Evolutionary conservation across 2,888 invertebrate species (phyloP).

Genomic region (Tanypteryx hageni): DNA sequence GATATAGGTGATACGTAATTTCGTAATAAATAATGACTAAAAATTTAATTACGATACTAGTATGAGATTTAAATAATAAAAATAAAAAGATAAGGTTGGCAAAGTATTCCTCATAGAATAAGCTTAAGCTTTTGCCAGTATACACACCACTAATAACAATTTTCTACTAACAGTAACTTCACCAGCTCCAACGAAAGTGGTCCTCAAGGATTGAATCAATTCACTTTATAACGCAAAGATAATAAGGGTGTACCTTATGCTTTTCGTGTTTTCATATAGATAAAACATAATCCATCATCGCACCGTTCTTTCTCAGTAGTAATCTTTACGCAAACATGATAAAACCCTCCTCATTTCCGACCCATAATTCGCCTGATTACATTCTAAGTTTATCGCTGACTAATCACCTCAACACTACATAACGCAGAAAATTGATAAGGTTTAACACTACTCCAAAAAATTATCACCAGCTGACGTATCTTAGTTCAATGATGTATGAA

Average conservation of each 20-base stretch:
- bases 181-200: not conserved
- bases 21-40: too few relatives aligned
- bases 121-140: too few relatives aligned
- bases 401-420: not conserved
- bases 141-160: too few relatives aligned
- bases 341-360: not conserved
- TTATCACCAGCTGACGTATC: not conserved
- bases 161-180: not conserved
- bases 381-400: conserved; percentile 30
- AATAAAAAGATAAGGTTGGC: too few relatives aligned
- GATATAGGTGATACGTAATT: too few relatives aligned
- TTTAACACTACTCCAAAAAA: not conserved
- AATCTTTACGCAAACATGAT: conserved; percentile 14
- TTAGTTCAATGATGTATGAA: not conserved
- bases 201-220: not conserved
- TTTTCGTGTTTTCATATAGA: not conserved
- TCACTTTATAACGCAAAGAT: not conserved
- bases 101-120: too few relatives aligned
- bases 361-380: conserved; percentile 30
- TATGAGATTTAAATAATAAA: too few relatives aligned
- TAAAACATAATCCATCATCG: not conserved
- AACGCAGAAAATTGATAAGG: not conserved
- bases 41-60: too few relatives aligned
- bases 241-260: not conserved
- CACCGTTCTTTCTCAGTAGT: not conserved